These are phyloP conservation scores for Campopleginae sp. DNA, from an alignment of 2,888 invertebrate species.

Conservation along the genomic window DNA sequence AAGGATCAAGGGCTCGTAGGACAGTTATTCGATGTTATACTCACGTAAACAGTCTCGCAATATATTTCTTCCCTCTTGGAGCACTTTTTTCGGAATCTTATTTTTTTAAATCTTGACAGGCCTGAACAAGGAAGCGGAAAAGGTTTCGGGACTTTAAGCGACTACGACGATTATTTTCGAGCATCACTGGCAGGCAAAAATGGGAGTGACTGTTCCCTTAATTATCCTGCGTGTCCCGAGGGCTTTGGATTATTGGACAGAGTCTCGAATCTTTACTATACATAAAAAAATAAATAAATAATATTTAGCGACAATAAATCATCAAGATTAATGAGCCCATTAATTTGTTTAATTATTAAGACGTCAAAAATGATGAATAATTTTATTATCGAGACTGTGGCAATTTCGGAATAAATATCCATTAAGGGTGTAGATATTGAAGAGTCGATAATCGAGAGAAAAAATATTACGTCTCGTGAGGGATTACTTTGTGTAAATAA, in stretches of 20 bases:
- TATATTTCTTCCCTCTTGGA: not conserved
- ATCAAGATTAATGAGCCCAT: not conserved
- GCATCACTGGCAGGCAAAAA: constrained; percentile 88
- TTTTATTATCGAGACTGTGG: not conserved
- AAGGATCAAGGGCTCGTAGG: constrained; percentile 86
- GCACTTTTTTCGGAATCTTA: constrained; percentile 6
- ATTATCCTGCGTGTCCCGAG: constrained; percentile 87
- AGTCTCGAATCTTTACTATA: constrained; percentile 69
- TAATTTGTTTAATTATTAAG: not conserved
- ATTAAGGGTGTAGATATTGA: not conserved
- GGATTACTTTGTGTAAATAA: not conserved
- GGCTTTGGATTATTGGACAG: constrained; percentile 87
- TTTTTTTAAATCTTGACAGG: constrained; percentile 78
- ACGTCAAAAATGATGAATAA: not conserved
- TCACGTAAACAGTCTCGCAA: constrained; percentile 80
- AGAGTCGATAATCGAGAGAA: not conserved
- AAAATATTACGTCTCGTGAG: not conserved
- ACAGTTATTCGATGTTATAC: constrained; percentile 82
- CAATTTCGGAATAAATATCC: not conserved
- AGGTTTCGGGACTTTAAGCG: constrained; percentile 71
- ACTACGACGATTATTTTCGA: constrained; percentile 86
- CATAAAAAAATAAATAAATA: not conserved
- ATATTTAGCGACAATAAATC: not conserved
- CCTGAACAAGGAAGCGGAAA: constrained; percentile 86
- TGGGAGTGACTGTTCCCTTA: constrained; percentile 87